These are phyloP conservation scores for Pemphredon lugubris DNA, from an alignment of 2,888 invertebrate species.

Conservation along the genomic window DNA sequence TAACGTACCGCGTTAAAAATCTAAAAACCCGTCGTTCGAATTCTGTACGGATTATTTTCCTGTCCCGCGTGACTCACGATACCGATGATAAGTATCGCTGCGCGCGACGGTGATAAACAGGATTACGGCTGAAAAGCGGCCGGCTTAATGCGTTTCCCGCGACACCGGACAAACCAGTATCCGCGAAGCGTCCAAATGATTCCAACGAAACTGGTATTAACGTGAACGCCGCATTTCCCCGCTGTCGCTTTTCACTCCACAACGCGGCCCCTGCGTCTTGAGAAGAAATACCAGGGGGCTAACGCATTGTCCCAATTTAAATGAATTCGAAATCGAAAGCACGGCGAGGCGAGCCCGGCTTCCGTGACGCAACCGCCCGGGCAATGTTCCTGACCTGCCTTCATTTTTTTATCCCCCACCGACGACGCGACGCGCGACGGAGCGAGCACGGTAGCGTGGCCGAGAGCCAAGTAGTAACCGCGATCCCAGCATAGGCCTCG, in stretches of 20 bases:
- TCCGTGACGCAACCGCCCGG: conserved; percentile 58
- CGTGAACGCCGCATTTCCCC: too few species aligned
- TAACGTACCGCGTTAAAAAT: conserved; percentile 16
- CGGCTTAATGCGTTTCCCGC: too few species aligned
- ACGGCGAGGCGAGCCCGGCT: conserved; percentile 37
- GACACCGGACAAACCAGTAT: too few species aligned
- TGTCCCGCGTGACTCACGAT: conserved; percentile 34
- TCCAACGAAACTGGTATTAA: too few species aligned
- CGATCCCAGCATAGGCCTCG: conserved; percentile 62
- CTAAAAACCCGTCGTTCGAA: conserved; percentile 7
- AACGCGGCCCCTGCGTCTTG: too few species aligned
- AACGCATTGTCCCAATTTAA: conserved; percentile 27
- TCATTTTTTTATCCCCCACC: conserved; percentile 57
- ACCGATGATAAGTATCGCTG: not conserved
- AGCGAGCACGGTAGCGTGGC: conserved; percentile 42
- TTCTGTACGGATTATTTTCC: conserved; percentile 26
- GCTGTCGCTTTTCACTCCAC: too few species aligned
- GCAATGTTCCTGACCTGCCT: conserved; percentile 68
- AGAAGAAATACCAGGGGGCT: too few species aligned
- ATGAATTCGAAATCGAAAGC: conserved; percentile 38
- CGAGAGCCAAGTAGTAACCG: conserved; percentile 48
- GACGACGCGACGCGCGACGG: conserved; percentile 13
- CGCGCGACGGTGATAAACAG: too few species aligned
- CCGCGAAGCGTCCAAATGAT: too few species aligned
- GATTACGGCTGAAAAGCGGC: too few species aligned